Evolutionary conservation across 2,113 vertebrate genomes (phyloP), one percentile per base, ranked within the genome.

Genomic region (Rissa tridactyla): DNA sequence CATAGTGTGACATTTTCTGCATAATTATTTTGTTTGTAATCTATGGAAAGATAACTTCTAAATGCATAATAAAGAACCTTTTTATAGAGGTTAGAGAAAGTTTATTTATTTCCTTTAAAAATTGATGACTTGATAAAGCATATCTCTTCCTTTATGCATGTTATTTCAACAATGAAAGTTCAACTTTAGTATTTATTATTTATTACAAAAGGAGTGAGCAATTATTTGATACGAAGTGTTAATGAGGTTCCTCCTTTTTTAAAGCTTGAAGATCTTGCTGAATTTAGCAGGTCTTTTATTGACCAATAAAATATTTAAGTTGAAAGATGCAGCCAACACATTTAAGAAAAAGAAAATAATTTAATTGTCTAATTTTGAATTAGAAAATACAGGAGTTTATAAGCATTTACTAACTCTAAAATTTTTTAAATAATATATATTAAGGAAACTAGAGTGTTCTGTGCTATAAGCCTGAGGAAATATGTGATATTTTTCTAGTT

Each of bases 111-210:
- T 94, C 38, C 58, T 91, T 96, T 84, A 86, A 94, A 94, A 91
- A 89, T 20, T 86, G 30, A 88, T 65, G 36, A 57, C 42, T 82
- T 82, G 30, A 85, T 75, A 82, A 78, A 88, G 61, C 57, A 79
- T 18, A 49, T 85, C 25, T 89, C 87, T 88, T 68, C 16, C n/a
- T 89, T 91, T 77, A 85, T 23, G 70, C 91, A 91, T 69, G 29
- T 94, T 94, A 76, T 55, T 91, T 82, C 57, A 79, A 84, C 46
- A 84, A 47, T 4, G 42, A 9, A 91, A 75, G 27, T 36, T 34
- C 34, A 96, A 82, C 19, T 75, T 88, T 7, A 71, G 9, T 66
- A 90, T 95, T 94, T 76, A 87, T 93, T 96, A 94, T 94, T 93
- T 92, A 95, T 94, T 81, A 70, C 32, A 72, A 69, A 64, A 90